Conservation (phyloP, 1,140 invertebrate genomes). For the Leptinotarsa texana region DNA sequence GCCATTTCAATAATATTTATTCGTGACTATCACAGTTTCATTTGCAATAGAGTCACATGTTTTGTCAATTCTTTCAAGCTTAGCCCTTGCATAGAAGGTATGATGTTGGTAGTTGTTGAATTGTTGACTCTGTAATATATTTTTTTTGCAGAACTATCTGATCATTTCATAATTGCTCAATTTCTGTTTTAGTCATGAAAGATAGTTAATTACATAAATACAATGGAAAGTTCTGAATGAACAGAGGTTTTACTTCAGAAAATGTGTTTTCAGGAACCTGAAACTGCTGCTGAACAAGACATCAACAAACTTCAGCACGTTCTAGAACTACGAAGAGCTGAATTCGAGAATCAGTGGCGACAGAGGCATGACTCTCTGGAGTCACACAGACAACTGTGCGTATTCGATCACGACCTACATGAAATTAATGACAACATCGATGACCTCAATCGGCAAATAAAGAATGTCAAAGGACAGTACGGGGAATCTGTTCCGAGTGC, state of each 20-base stretch:
- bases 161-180: no score
- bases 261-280: slow-evolving; percentile 65
- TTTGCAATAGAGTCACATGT: no score
- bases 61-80: no score
- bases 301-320: slow-evolving; percentile 69
- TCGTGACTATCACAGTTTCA: no score
- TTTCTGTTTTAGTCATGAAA: no score
- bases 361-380: slow-evolving; percentile 66
- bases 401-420: slow-evolving; percentile 73
- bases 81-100: no score
- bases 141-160: no score
- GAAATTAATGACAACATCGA: slow-evolving; percentile 75
- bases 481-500: slow-evolving; percentile 73
- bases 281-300: slow-evolving; percentile 68
- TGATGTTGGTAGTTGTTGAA: no score
- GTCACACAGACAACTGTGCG: slow-evolving; percentile 67
- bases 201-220: no score
- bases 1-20: no score
- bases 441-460: slow-evolving; percentile 67
- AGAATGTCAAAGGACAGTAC: slow-evolving; percentile 67
- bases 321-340: slow-evolving; percentile 59
- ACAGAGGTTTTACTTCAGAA: neutral
- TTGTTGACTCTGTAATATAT: no score
- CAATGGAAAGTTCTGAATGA: neutral
- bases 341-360: slow-evolving; percentile 66